A percentile compares a stretch with the other conserved stretches of the same genome.
Conservation (phyloP, 2,797 vertebrate genomes). For the Thripadectes ignobilis region DNA sequence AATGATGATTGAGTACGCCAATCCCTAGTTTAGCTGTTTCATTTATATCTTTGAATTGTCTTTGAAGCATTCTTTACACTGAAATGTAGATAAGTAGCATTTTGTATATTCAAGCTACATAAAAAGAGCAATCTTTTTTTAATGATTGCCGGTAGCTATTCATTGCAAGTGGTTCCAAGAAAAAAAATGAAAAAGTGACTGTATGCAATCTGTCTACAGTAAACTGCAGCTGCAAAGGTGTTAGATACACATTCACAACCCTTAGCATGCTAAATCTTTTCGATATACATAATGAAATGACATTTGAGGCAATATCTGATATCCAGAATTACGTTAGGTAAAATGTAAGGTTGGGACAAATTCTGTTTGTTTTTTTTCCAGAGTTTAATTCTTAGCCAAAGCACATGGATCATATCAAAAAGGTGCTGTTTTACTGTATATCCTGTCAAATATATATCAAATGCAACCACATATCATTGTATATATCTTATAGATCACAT, state of each 20-base stretch:
- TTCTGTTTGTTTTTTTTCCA: slow-evolving; percentile 52
- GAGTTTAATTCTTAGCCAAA: slow-evolving; percentile 23
- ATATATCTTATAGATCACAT: slow-evolving; percentile 55
- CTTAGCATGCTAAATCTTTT: slow-evolving; percentile 69
- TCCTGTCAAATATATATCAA: slow-evolving; percentile 17
- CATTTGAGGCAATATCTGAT: slow-evolving; percentile 72
- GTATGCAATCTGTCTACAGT: slow-evolving; percentile 62
- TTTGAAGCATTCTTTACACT: slow-evolving; percentile 56
- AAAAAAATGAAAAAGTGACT: slow-evolving; percentile 38
- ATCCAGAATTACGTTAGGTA: slow-evolving; percentile 70
- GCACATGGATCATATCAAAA: slow-evolving; percentile 5
- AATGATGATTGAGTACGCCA: slow-evolving; percentile 50
- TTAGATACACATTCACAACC: slow-evolving; percentile 61
- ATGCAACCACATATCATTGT: neutral
- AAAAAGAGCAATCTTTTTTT: slow-evolving; percentile 75
- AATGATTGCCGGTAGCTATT: slow-evolving; percentile 70
- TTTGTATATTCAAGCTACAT: slow-evolving; percentile 69
- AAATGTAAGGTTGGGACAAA: slow-evolving; percentile 57
- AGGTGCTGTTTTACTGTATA: slow-evolving; percentile 50
- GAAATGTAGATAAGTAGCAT: slow-evolving; percentile 64
- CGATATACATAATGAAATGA: slow-evolving; percentile 69
- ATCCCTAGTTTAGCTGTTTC: slow-evolving; percentile 62
- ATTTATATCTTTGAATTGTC: slow-evolving; percentile 70
- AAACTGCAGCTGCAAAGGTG: slow-evolving; percentile 68
- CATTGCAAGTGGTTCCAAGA: slow-evolving; percentile 52